Evolutionary conservation across 2,888 invertebrate genomes (phyloP), one percentile per base, ranked within the genome.

Genomic region (Leptopilina drosophilae): DNA sequence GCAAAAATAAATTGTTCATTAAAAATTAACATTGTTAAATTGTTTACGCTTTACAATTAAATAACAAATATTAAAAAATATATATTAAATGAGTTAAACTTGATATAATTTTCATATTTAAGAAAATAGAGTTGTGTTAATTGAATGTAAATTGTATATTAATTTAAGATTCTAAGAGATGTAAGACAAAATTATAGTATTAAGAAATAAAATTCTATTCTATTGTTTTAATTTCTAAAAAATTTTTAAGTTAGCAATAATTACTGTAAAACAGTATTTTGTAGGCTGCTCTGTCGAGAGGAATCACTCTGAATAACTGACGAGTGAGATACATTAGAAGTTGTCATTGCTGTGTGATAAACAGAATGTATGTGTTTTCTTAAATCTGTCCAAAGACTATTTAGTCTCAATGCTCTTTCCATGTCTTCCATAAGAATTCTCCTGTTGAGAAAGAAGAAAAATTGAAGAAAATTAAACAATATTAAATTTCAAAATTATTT

Each of bases 381-480:
- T 62, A 94, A 87, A 81, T 93, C 92, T 62, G 90, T 89, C 93
- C 93, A 94, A 75, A 92, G 88, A 80, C 91, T 90, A 83, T 92
- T 92, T 80, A 93, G 88, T 77, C 92, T 91, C 77, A 91, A 89
- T 11, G 92, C 92, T 83, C 93, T 92, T 66, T 91, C 89, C 78
- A 92, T 89, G 84, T 93, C 92, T 49, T 89, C 89, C 64, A 85
- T 86, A 64, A 89, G 86, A 33, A 87, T 79, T 76, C 88, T 87
- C 83, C 89, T 90, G 76, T 5, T 80, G n/a, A 46, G 15, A 69
- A 26, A 67, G 15, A 20, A 40, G 46, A 81, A 40, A 79, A 15
- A 62, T 33, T 33, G 12, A 64, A 40, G 15, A 20, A 53, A 15
- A 9, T 12, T 20, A 6, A 26, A 65, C 9, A 66, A n/a, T 20